Conservation (phyloP, 2,797 vertebrate species). For the Danio jaintianensis region DNA sequence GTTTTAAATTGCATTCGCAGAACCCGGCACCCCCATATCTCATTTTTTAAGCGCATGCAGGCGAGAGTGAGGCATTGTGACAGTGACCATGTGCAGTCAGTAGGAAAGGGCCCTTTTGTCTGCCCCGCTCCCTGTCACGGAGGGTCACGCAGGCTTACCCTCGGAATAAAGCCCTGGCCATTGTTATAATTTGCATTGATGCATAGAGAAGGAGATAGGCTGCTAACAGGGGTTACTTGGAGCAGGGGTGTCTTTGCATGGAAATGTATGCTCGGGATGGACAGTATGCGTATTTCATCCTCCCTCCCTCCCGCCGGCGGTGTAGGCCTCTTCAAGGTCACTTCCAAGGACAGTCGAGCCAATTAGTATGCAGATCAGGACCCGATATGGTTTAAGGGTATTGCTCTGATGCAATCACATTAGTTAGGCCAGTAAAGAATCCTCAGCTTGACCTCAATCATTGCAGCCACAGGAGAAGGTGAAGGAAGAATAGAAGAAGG, state of each 20-base stretch:
- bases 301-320: constrained; percentile 75
- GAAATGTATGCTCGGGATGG: constrained; percentile 84
- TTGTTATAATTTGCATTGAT: constrained; percentile 86
- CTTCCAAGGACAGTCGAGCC: constrained; percentile 86
- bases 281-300: constrained; percentile 81
- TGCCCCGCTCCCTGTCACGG: constrained; percentile 75
- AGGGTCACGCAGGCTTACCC: constrained; percentile 84
- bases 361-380: constrained; percentile 97
- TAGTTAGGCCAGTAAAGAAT: constrained; percentile 91
- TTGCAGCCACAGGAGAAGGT: constrained; percentile 73
- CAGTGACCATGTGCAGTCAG: constrained; percentile 75
- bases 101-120: constrained; percentile 80
- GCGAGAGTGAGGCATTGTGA: constrained; percentile 55
- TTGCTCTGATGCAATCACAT: constrained; percentile 96
- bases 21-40: constrained; percentile 31
- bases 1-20: constrained; percentile 51
- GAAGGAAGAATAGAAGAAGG: constrained; percentile 54
- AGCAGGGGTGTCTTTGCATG: constrained; percentile 80
- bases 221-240: constrained; percentile 71
- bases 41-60: constrained; percentile 53
- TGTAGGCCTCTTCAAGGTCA: constrained; percentile 87
- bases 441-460: constrained; percentile 91
- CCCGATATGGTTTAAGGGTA: constrained; percentile 91
- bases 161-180: constrained; percentile 78
- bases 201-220: constrained; percentile 72